Base-by-base conservation (phyloP, 1,140 invertebrate species). In the Drosophila seguyi region DNA sequence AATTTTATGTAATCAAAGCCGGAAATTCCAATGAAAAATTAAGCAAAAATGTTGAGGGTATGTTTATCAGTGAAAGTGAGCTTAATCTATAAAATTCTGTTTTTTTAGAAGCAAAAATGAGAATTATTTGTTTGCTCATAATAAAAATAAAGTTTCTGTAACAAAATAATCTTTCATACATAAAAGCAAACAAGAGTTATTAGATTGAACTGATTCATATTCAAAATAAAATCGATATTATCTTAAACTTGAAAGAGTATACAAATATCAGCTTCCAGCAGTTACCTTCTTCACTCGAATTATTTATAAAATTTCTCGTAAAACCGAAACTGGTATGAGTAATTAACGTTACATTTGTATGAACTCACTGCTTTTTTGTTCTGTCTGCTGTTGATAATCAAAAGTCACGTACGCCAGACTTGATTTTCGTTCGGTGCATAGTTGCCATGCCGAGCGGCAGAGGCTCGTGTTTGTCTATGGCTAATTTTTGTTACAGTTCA, bases 401-500 rank as follows among this genome's bases (percentile, higher is more conserved):
- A 41, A 42, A 57, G 55, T 42, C 36, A 57, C 50, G 50, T 53
- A 53, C 50, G 31, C 20, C 22, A 53, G 50, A 53, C 36, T 36
- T 27, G 16, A 34, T 60, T 66, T 69, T 67, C 27, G 55, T 59
- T n/a, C 38, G 5, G 66, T 69, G 66, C 20, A 25, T 6, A 36
- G 66, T 53, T 69, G 38, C 29, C 61, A 50, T 62, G 72, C 4
- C 29, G 16, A 29, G 14, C 14, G 44, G 20, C 2, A 14, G 25
- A 25, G 29, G 27, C n/a, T 50, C 29, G 22, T 75, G 58, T 69
- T 81, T 76, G 41, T 62, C 58, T 72, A 44, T 65, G 52, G 63
- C 55, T 79, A 60, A 82, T 83, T 87, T 86, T 76, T 80, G 71
- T 77, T 88, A 69, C 79, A 74, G 68, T 83, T 76, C 63, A 80